Conservation (phyloP, 2,888 invertebrate species). For the Netelia fuscicornis region DNA sequence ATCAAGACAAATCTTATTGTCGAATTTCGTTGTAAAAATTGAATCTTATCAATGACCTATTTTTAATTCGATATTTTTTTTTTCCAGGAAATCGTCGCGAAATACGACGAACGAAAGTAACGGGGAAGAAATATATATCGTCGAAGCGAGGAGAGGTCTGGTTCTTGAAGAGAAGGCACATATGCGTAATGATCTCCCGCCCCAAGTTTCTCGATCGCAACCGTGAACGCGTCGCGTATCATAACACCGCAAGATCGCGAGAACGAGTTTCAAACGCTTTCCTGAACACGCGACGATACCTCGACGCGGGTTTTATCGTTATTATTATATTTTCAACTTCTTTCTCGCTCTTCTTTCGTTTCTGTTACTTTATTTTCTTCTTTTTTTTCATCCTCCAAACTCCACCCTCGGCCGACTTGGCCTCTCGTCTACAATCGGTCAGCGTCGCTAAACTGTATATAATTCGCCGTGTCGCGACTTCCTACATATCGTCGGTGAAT, state of each 20-base stretch:
- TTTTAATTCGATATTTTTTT: too few species aligned
- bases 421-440: not conserved
- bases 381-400: not conserved
- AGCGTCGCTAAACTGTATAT: constrained; percentile 33
- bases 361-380: not conserved
- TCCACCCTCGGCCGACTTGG: too few species aligned
- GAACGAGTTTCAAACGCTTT: constrained; percentile 61
- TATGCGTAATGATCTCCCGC: constrained; percentile 51
- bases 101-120: too few species aligned
- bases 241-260: constrained; percentile 29
- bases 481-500: constrained; percentile 39
- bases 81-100: too few species aligned
- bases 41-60: too few species aligned
- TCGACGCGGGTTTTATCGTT: not conserved
- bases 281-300: constrained; percentile 37
- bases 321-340: not conserved
- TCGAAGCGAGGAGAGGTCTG: constrained; percentile 45
- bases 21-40: too few species aligned
- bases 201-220: not conserved
- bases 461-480: constrained; percentile 21
- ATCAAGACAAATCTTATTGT: too few species aligned
- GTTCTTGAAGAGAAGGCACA: constrained; percentile 28
- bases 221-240: not conserved
- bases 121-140: not conserved
- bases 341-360: not conserved